These are phyloP conservation scores for Mormoops blainvillei DNA, from an alignment of 2,113 vertebrate species.

Conservation along the genomic window DNA sequence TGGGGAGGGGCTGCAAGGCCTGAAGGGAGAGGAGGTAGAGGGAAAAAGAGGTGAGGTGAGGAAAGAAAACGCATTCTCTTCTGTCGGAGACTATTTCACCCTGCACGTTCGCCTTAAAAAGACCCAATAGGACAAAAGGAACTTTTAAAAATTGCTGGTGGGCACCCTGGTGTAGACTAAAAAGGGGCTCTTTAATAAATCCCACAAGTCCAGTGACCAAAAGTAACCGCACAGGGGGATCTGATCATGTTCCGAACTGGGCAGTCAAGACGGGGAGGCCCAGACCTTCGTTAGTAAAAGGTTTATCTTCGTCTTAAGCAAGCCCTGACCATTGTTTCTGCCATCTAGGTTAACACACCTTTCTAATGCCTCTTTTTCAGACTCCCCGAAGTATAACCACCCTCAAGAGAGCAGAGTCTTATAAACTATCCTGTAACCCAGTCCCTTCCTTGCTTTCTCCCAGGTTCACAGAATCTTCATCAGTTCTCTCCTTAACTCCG, in stretches of 20 bases:
- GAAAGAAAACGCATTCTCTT: background rate
- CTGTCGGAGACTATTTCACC: background rate
- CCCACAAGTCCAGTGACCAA: background rate
- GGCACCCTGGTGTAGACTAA: background rate
- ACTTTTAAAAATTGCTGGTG: background rate
- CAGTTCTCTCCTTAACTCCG: background rate
- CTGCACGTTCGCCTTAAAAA: background rate
- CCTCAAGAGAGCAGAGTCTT: background rate
- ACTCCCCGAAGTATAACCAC: background rate
- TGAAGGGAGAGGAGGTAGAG: background rate
- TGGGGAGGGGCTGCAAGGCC: background rate
- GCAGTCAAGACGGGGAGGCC: too few relatives aligned
- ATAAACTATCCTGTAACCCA: background rate
- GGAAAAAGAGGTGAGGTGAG: background rate
- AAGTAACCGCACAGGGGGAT: background rate
- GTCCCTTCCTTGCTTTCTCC: background rate
- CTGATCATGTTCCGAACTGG: background rate
- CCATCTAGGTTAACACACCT: background rate
- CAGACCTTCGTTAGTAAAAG: background rate
- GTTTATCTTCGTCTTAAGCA: background rate
- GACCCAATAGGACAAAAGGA: background rate
- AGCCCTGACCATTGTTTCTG: background rate
- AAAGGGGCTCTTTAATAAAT: background rate
- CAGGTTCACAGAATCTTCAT: background rate
- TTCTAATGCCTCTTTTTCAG: background rate